phyloP scores from a whole-genome alignment of 2,888 invertebrate species.

The Drosophila paranaensis region DNA sequence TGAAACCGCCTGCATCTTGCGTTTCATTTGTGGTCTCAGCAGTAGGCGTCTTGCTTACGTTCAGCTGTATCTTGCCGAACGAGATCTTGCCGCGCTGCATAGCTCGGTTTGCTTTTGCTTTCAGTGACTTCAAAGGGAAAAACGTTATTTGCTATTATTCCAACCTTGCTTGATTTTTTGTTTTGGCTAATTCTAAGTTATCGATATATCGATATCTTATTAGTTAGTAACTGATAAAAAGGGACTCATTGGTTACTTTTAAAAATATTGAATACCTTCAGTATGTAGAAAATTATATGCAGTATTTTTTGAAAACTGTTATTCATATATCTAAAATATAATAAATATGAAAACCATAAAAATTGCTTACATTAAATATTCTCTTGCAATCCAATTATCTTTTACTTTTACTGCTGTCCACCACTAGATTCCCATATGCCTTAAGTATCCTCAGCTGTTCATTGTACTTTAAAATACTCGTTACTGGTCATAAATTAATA shows the following conservation, averaged over 20 bases:
- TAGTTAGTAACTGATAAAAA: neutral
- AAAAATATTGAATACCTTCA: neutral
- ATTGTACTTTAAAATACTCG: slow-evolving; percentile 27
- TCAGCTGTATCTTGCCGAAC: slow-evolving; percentile 84
- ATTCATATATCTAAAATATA: neutral
- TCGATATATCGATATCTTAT: slow-evolving; percentile 33
- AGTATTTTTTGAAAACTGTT: neutral
- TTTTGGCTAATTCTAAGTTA: neutral
- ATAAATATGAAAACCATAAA: neutral
- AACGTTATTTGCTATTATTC: slow-evolving; percentile 9
- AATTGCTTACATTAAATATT: neutral
- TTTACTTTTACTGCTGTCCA: neutral
- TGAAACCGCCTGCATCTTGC: slow-evolving; percentile 85
- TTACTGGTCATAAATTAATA: neutral
- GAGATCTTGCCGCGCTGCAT: slow-evolving; percentile 85
- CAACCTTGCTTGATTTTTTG: neutral
- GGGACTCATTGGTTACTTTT: neutral
- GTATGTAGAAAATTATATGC: neutral
- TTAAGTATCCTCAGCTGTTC: neutral
- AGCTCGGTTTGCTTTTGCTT: slow-evolving; percentile 8
- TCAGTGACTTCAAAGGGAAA: neutral
- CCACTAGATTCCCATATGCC: no score
- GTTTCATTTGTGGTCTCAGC: slow-evolving; percentile 45
- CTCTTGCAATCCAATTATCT: neutral
- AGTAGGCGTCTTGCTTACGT: slow-evolving; percentile 76